Percentiles rank a stretch among this genome's conserved stretches.
phyloP scores from a whole-genome alignment of 1,140 invertebrate genomes.

The Lamellibrachia luymesi region DNA sequence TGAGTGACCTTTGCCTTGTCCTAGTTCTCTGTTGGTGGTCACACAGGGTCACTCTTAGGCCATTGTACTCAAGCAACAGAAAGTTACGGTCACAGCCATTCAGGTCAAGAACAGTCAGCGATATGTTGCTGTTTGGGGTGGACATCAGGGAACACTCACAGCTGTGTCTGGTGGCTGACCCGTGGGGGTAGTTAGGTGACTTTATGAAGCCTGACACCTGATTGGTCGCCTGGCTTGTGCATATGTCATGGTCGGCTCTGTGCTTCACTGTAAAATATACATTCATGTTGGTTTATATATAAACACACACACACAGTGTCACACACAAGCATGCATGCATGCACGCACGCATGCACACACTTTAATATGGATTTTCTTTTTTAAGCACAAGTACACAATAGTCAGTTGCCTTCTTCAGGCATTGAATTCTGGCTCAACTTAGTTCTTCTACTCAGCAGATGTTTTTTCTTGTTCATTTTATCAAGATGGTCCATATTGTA shows the following conservation, averaged over 20 bases:
- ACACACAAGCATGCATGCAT: no score
- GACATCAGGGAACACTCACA: neutral
- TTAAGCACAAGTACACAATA: no score
- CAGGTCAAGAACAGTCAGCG: constrained; percentile 8
- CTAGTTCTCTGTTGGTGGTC: neutral
- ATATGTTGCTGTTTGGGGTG: neutral
- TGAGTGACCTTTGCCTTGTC: neutral
- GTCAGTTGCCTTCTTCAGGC: neutral
- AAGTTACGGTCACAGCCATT: neutral
- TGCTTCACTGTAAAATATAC: neutral
- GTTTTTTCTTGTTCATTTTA: neutral
- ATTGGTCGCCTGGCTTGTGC: neutral
- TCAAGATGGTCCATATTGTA: neutral
- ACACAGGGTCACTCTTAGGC: neutral
- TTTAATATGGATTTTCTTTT: no score
- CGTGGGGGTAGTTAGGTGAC: constrained; percentile 15
- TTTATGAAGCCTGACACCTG: neutral
- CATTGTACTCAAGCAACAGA: neutral
- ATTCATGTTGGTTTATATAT: neutral
- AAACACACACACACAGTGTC: neutral
- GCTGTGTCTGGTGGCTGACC: neutral
- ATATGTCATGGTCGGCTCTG: neutral
- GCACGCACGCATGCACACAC: no score
- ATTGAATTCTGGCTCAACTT: neutral
- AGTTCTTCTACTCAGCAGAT: no score